Evolutionary conservation across 2,797 vertebrate genomes (phyloP), one percentile per base, ranked within the genome.

Genomic region (Sciurus carolinensis): DNA sequence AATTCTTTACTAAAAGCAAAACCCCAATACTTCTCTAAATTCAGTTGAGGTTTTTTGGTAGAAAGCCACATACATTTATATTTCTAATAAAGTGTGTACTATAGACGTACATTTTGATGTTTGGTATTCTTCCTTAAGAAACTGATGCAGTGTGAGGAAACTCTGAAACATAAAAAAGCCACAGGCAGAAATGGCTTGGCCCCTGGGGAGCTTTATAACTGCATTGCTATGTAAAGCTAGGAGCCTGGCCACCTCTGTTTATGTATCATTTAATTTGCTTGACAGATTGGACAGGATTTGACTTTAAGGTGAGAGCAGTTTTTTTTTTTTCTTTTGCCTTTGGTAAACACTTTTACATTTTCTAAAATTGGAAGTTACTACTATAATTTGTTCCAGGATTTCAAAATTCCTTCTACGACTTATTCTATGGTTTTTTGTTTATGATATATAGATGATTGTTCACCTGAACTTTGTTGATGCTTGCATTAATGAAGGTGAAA

Each of bases 61-160:
- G 71, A 87, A 96, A 97, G 81, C 26, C 44, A 93, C 88, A 90
- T 57, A 14, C 92, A 67, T 95, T 95, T 95, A 59, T 87, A 84
- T 97, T 93, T 95, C 81, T 87, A 79, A 59, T 80, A 93, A 93
- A 89, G 52, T 76, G 64, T 52, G 66, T 76, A n/a, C 18, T 94
- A 12, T 57, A 82, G 52, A 77, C 17, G n/a, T 66, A 76, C 39
- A 82, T 64, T 71, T 83, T 62, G 72, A 42, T 72, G 62, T 96
- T 72, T 69, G 36, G 5, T 95, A 24, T 79, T 90, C 67, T 89
- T 85, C 66, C n/a, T 57, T 90, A 80, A 87, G 59, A 86, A 83
- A 85, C 36, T 13, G n/a, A 89, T 95, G 90, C 50, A 81, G 30
- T 92, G 39, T 67, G 42, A 92, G 71, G 76, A 95, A 96, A 77